Base-by-base conservation (phyloP, 2,797 vertebrate genomes). In the Gallirallus australis region DNA sequence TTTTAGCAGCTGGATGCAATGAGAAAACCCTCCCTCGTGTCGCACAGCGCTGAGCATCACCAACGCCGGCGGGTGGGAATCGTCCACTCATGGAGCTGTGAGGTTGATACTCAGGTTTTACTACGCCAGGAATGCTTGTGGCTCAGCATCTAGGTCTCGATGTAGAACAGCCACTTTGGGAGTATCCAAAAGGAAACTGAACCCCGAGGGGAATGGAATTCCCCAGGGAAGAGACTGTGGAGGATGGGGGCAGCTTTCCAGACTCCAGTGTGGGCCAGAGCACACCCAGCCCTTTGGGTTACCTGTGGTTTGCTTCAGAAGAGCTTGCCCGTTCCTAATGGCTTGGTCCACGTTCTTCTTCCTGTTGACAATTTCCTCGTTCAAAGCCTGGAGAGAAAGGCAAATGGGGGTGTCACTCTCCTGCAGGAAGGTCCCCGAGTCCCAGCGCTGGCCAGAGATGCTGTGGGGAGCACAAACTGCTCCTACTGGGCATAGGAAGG, bases 251-350 rank as follows among this genome's bases (percentile, higher is more conserved):
- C 11, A 13, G 15, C 39, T 71, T 73, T 48, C 86, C 61, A 37
- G 48, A 33, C 15, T 35, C 31, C 21, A 8, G 1, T 13, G 28
- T 1, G 5, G 9, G 30, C 33, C 72, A 52, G 77, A 31, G 80
- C 1, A 3, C 1, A 4, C 14, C 71, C 7, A 33, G 57, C 61
- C 90, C n/a, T 77, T 21, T 3, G 9, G 10, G 60, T 86, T 97
- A 99, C 99, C 99, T 98, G 99, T 99, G 89, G 99, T 99, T 98
- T 99, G 99, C 97, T 99, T 99, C 61, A 99, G 98, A 64, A 99
- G 98, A 77, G 99, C 99, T 94, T 99, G 99, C 89, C 99, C 99
- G 0, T 99, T 99, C 97, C 99, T 99, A 95, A 99, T 98, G 92
- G 99, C 99, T 98, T 99, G 99, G 97, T 99, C 99, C 92, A 99